phyloP scores from a whole-genome alignment of 2,113 vertebrate genomes.

The Cynoglossus semilaevis region DNA sequence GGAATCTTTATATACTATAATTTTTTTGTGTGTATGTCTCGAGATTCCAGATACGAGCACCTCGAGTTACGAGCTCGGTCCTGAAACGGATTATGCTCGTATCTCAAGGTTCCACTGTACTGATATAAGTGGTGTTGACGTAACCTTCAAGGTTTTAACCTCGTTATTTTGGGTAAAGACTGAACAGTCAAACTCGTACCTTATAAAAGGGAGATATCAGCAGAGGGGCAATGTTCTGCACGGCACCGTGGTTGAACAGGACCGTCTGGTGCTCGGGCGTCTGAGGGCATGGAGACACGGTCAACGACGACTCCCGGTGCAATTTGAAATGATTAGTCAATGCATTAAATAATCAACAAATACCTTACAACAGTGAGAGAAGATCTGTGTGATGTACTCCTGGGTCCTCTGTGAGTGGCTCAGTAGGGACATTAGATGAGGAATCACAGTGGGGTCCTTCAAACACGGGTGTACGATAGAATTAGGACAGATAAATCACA shows the following conservation, averaged over 20 bases:
- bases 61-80: no score
- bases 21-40: no score
- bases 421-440: constrained; percentile 95
- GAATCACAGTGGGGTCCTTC: constrained; percentile 93
- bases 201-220: constrained; percentile 92
- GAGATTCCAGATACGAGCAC: no score
- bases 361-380: constrained; percentile 99
- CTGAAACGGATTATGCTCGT: no score
- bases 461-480: neutral
- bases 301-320: no score
- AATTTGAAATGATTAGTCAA: constrained; percentile 10
- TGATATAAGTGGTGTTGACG: no score
- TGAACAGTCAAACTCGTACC: constrained; percentile 72
- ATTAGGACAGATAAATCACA: neutral
- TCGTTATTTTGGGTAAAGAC: no score
- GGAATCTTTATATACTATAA: no score
- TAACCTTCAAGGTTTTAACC: no score
- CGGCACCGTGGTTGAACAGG: constrained; percentile 94
- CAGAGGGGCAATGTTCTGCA: constrained; percentile 94
- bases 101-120: no score
- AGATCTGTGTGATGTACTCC: constrained; percentile 99
- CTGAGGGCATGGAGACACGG: constrained; percentile 65
- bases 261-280: constrained; percentile 96
- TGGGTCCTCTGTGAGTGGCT: constrained; percentile 91
- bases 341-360: constrained; percentile 56